A percentile compares a stretch with the other conserved stretches of the same genome.
phyloP scores from a whole-genome alignment of 2,888 invertebrate species.

The Salticus scenicus region DNA sequence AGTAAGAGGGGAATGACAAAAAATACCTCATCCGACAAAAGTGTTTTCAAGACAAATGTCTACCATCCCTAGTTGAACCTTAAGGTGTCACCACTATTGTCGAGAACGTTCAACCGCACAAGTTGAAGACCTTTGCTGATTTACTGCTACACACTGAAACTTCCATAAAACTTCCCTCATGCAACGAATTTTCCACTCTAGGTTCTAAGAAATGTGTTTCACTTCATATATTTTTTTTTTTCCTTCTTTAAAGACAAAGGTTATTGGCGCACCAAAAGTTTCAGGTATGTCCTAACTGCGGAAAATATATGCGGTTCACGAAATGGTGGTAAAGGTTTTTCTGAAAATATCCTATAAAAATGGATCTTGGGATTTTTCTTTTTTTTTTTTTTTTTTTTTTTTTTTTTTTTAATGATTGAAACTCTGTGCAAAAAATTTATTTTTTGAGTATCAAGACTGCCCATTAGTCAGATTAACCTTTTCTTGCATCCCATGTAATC shows the following conservation, averaged over 20 bases:
- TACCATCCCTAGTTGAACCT: slow-evolving; percentile 52
- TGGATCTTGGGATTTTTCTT: too few species aligned
- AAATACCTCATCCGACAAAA: slow-evolving; percentile 1
- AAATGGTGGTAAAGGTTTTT: background rate
- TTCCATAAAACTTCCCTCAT: slow-evolving; percentile 39
- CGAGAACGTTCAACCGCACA: slow-evolving; percentile 63
- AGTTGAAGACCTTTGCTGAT: slow-evolving; percentile 63
- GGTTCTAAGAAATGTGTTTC: slow-evolving; percentile 13
- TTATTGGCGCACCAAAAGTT: slow-evolving; percentile 30
- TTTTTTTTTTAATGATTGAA: too few species aligned
- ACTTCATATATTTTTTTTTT: slow-evolving; percentile 3
- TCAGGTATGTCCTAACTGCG: slow-evolving; percentile 8
- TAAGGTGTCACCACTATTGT: slow-evolving; percentile 63
- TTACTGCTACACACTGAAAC: slow-evolving; percentile 40
- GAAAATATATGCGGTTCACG: background rate
- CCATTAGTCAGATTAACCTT: too few species aligned
- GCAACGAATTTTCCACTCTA: background rate
- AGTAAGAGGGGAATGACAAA: background rate
- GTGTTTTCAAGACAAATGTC: slow-evolving; percentile 39
- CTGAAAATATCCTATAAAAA: too few species aligned
- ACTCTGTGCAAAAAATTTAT: too few species aligned
- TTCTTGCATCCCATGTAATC: too few species aligned
- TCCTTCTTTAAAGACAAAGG: slow-evolving; percentile 21
- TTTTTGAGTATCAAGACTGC: too few species aligned
- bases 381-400: too few species aligned